Evolutionary conservation across 2,888 invertebrate species (phyloP), one percentile per base, ranked within the genome.

Genomic region (Pristionchus maxplancki): DNA sequence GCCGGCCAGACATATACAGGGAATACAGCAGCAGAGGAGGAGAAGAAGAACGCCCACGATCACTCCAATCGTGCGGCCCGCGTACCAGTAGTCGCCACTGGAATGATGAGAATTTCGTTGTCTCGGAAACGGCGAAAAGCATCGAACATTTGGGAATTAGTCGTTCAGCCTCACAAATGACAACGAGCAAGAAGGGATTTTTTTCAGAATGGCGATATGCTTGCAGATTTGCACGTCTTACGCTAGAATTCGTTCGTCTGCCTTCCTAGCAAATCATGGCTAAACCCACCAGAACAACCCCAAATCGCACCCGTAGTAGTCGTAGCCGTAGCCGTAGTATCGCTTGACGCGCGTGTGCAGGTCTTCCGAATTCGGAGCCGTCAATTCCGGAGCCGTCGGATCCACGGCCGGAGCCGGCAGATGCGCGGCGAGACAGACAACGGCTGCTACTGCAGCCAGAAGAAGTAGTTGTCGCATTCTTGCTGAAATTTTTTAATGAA

Each of bases 21-120:
- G 94, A 3, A 93, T 89, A 88, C 94, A 94, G 88, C 94, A 92
- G 89, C 93, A 92, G 67, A 93, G 90, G 13, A 94, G 88, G 64
- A 94, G 90, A 15, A 93, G 88, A n/a, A 93, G 83, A 37, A 91
- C 91, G 20, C 93, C 94, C 28, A 92, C 88, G 50, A 93, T 92
- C 88, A 93, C 92, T 0, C 94, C 94, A 89, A 94, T 91, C n/a
- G 94, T 91, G 1, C 94, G 90, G 28, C 94, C 94, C n/a, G 92
- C 92, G 88, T 94, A 94, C 94, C 94, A 94, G 89, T 90, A n/a
- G n/a, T n/a, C n/a, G n/a, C n/a, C n/a, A n/a, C n/a, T n/a, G n/a
- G n/a, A n/a, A n/a, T n/a, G n/a, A n/a, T n/a, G n/a, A n/a, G n/a
- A n/a, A n/a, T n/a, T n/a, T n/a, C n/a, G n/a, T n/a, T n/a, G n/a